Evolutionary conservation across 2,888 invertebrate species (phyloP).

Genomic region (Ceramica pisi): DNA sequence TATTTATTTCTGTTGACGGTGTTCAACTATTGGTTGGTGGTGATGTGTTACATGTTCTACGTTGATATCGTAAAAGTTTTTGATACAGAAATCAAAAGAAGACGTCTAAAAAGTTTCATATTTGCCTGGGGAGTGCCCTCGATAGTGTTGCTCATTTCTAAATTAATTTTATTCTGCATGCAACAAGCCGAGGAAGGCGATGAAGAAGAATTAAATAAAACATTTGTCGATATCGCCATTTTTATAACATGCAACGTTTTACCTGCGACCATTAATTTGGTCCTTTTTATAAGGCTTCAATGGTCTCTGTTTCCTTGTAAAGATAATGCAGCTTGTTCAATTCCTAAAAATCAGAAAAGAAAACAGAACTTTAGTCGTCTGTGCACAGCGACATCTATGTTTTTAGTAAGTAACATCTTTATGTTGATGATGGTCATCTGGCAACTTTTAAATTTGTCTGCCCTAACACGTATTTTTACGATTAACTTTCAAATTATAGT

Average conservation of each 20-base stretch:
- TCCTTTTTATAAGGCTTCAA: conserved; percentile 25
- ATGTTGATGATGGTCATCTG: conserved; percentile 8
- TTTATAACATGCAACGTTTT: background rate
- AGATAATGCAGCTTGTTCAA: background rate
- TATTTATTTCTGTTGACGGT: background rate
- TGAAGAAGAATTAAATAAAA: background rate
- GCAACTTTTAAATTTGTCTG: background rate
- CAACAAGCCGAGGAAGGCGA: background rate
- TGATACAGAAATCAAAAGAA: conserved; percentile 6
- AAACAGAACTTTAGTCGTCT: conserved; percentile 19
- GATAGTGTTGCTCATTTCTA: background rate
- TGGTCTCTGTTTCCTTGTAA: conserved; percentile 14
- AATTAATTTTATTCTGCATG: background rate
- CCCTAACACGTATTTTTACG: background rate
- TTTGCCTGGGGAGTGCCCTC: conserved; percentile 40
- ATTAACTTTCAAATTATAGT: conserved; percentile 10
- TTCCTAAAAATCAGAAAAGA: background rate
- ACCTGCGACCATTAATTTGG: conserved; percentile 27
- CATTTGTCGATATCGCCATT: background rate
- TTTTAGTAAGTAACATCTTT: conserved; percentile 13
- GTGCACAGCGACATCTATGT: conserved; percentile 13
- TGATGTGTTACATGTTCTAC: conserved; percentile 39
- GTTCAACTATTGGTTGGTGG: conserved; percentile 38
- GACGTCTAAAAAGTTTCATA: conserved; percentile 24
- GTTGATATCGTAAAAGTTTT: conserved; percentile 46